A percentile compares a stretch with the other conserved stretches of the same genome.
phyloP scores from a whole-genome alignment of 2,888 invertebrate genomes.

The Barypeithes pellucidus region DNA sequence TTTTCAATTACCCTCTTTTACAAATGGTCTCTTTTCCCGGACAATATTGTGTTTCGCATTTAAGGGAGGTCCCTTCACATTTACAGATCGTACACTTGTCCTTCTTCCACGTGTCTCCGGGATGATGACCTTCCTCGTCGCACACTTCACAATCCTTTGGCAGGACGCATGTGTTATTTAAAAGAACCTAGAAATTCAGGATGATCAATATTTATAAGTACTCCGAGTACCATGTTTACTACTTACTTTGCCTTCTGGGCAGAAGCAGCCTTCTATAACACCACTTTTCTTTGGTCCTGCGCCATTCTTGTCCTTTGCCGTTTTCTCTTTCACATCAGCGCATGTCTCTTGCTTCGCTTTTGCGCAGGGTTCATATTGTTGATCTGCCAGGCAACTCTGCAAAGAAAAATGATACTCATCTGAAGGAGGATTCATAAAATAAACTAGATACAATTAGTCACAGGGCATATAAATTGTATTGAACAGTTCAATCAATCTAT shows the following conservation, averaged over 20 bases:
- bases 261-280: constrained; percentile 88
- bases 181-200: constrained; percentile 48
- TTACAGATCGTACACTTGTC: constrained; percentile 84
- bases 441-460: too few species aligned
- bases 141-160: constrained; percentile 81
- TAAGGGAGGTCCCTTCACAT: constrained; percentile 77
- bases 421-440: too few species aligned
- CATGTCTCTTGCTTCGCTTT: constrained; percentile 80
- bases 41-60: constrained; percentile 78
- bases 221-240: not conserved
- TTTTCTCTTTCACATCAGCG: constrained; percentile 73
- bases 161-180: constrained; percentile 81
- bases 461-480: too few species aligned
- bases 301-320: constrained; percentile 55
- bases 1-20: constrained; percentile 72
- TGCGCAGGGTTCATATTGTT: constrained; percentile 74
- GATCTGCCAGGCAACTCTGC: constrained; percentile 72
- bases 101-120: constrained; percentile 80
- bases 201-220: not conserved
- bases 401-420: too few species aligned
- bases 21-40: constrained; percentile 75
- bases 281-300: constrained; percentile 17
- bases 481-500: too few species aligned
- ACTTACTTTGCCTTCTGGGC: constrained; percentile 80
- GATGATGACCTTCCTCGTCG: constrained; percentile 80